Conservation (phyloP, 2,888 invertebrate genomes). For the Drosophila lacicola region DNA sequence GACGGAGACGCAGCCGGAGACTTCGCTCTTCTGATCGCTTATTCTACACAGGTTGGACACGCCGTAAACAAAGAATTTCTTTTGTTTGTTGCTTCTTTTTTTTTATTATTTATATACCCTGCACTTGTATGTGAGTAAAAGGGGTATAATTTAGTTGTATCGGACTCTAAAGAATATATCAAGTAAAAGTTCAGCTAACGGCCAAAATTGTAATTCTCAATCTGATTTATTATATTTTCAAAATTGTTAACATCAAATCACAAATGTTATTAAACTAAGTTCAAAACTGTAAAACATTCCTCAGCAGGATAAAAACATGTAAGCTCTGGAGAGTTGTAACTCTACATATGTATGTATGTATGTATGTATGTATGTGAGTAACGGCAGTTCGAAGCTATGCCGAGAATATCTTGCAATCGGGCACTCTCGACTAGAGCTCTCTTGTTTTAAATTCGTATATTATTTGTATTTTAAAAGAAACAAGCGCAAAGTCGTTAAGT, state of each 20-base stretch:
- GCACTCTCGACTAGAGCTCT: not conserved
- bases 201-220: no score
- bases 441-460: slow-evolving; percentile 48
- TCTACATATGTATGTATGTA: no score
- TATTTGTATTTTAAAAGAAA: slow-evolving; percentile 78
- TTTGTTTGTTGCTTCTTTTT: slow-evolving; percentile 62
- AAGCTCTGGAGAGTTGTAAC: no score
- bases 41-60: slow-evolving; percentile 67
- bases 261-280: no score
- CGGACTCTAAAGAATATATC: not conserved
- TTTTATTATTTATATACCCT: not conserved
- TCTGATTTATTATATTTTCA: no score
- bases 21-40: slow-evolving; percentile 8
- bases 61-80: slow-evolving; percentile 76
- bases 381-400: not conserved
- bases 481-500: slow-evolving; percentile 73
- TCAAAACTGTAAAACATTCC: no score
- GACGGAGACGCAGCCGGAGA: slow-evolving; percentile 5
- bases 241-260: no score
- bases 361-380: not conserved
- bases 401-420: not conserved
- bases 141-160: not conserved
- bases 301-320: no score
- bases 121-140: no score
- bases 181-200: not conserved